Base-by-base conservation (phyloP, 2,797 vertebrate species). In the Agapornis canus region DNA sequence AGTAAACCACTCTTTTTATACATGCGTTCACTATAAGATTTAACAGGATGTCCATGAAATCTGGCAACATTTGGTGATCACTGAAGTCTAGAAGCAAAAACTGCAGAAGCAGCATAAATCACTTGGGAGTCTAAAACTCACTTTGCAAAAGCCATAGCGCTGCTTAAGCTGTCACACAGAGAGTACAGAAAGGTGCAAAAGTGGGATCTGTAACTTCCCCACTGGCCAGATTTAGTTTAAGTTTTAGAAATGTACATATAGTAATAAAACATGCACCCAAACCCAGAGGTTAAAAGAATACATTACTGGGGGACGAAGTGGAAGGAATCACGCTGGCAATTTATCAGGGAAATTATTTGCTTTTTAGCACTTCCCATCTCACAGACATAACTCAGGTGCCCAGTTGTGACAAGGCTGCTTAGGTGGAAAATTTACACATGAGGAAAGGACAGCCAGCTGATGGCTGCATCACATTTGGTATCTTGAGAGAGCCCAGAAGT, bases 201-300 rank as follows among this genome's bases (percentile, higher is more conserved):
- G 5, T 3, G 6, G 31, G 22, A 63, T 54, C 27, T 60, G 5
- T 6, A 25, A 64, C 61, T 68, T 85, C n/a, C 32, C 22, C 19
- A 40, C 26, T 4, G 3, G 8, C 9, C 21, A 64, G 27, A 43
- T 73, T 32, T 25, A 83, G 18, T 17, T 49, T 29, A 19, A 11
- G 35, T 39, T 82, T 59, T 51, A 39, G 23, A 69, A 54, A 52
- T 0, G 1, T 4, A 57, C 7, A 21, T 0, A 0, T 6, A 23
- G 71, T 75, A 84, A 64, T 40, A 86, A 78, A 69, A 78, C 22
- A 29, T 1, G 10, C 32, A 72, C 16, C 10, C 56, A 40, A 84
- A 63, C 5, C 42, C 2, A 7, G 26, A 95, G 22, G 14, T 73
- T 35, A 43, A 49, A 89, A 54, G 20, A 82, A 49, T 31, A 23